Base-by-base conservation (phyloP, 2,888 invertebrate species). In the Caenorhabditis doughertyi region DNA sequence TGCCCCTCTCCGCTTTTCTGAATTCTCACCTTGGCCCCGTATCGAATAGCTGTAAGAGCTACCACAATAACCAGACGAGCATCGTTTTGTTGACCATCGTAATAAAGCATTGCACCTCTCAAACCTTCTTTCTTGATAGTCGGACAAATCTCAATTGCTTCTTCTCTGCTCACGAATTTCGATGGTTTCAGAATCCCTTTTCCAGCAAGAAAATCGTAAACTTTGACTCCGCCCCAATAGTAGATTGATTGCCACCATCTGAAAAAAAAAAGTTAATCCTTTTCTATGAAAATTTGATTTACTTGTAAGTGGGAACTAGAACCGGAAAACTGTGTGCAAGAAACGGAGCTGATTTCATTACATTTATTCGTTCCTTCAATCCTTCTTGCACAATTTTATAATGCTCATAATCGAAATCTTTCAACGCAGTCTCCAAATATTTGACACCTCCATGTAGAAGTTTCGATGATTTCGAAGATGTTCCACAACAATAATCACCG, bases 221-320 rank as follows among this genome's bases (percentile, higher is more conserved):
- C 47, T 62, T 79, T 79, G n/a, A 67, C 42, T 35, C 79, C 79
- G 7, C 70, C 70, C 55, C 55, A 79, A 32, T 67, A 79, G 51
- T 71, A 71, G 7, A 67, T 21, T 18, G 64, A 51, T 44, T 79
- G 70, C 70, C 71, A 79, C 79, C 79, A 79, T 55, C 77, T 77
- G 55, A 9, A 76, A 74, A 35, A 62, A 1, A 13, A 44, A 44
- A 9, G 5, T 4, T 44, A n/a, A 32, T 60, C 27, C 29, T 35
- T 13, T 8, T 42, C 7, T 18, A 44, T 21, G 3, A 42, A 13
- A 1, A 27, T 35, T 2, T n/a, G 8, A 53, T 70, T 64, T 53
- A 74, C 74, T 74, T 51, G 23, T 70, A 74, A 65, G 81, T 60
- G 13, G 81, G 81, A 16, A 76, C 72, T 9, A 76, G 29, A 35